Conservation (phyloP, 2,888 invertebrate genomes). For the Ophion slaviceki region DNA sequence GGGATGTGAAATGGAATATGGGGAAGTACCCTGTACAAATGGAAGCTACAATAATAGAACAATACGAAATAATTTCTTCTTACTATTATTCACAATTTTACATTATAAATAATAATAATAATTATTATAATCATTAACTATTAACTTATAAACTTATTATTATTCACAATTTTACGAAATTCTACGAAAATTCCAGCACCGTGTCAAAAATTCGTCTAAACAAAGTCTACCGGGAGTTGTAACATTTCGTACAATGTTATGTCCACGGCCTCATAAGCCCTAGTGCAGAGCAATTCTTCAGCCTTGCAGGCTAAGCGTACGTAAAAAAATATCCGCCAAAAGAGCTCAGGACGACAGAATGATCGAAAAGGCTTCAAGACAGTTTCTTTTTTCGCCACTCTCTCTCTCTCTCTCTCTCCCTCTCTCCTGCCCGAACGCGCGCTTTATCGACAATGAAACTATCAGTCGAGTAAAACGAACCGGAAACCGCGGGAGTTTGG, state of each 20-base stretch:
- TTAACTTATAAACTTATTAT: no score
- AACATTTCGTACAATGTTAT: background rate
- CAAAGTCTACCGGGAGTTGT: background rate
- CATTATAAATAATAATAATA: background rate
- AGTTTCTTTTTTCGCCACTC: constrained; percentile 1
- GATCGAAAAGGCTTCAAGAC: constrained; percentile 3
- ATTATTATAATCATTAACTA: no score
- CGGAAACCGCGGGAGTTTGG: constrained; percentile 42
- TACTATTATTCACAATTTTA: background rate
- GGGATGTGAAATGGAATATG: no score
- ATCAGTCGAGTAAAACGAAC: constrained; percentile 34
- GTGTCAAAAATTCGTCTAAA: no score
- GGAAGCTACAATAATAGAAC: no score
- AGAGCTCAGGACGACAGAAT: background rate
- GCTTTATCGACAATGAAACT: constrained; percentile 44
- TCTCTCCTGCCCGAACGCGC: background rate
- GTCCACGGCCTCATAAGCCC: background rate
- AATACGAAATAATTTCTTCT: no score
- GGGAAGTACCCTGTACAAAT: no score
- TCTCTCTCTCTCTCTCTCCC: background rate
- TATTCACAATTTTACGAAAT: no score
- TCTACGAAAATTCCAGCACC: no score
- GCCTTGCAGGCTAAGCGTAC: background rate
- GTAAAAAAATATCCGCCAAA: background rate
- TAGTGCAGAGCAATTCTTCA: background rate